Conservation (phyloP, 2,113 vertebrate species). For the Pollachius pollachius region DNA sequence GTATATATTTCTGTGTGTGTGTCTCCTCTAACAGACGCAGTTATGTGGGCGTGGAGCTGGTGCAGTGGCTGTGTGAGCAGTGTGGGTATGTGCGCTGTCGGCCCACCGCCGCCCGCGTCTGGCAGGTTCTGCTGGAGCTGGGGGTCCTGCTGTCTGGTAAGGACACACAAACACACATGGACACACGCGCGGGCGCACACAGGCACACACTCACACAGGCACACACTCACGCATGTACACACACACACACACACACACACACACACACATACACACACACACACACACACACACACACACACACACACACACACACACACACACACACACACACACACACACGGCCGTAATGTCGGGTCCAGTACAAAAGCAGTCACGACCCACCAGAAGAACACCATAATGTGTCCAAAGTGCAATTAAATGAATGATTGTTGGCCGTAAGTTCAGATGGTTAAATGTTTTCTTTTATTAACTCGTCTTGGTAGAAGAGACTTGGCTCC, state of each 20-base stretch:
- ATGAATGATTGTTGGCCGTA: no score
- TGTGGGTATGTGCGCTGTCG: constrained; percentile 89
- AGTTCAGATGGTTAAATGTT: no score
- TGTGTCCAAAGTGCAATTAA: no score
- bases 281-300: constrained; percentile 9
- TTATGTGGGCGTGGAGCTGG: constrained; percentile 92
- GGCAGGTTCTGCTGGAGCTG: constrained; percentile 95
- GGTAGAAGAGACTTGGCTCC: background rate
- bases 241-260: constrained; percentile 1
- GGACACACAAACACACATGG: constrained; percentile 11
- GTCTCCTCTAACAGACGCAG: constrained; percentile 79
- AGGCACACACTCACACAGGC: background rate
- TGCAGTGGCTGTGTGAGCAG: constrained; percentile 94
- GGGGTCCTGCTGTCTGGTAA: constrained; percentile 92
- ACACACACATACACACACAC: constrained; percentile 2
- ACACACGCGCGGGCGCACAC: constrained; percentile 8
- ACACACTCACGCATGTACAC: background rate
- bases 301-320: constrained; percentile 11
- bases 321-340: background rate
- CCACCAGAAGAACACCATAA: no score
- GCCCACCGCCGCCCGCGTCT: constrained; percentile 85
- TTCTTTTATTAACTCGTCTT: background rate
- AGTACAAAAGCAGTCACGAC: no score
- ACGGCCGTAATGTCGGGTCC: background rate
- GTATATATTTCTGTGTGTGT: constrained; percentile 34